phyloP scores from a whole-genome alignment of 1,140 invertebrate species.

The Lordiphosa mommai region DNA sequence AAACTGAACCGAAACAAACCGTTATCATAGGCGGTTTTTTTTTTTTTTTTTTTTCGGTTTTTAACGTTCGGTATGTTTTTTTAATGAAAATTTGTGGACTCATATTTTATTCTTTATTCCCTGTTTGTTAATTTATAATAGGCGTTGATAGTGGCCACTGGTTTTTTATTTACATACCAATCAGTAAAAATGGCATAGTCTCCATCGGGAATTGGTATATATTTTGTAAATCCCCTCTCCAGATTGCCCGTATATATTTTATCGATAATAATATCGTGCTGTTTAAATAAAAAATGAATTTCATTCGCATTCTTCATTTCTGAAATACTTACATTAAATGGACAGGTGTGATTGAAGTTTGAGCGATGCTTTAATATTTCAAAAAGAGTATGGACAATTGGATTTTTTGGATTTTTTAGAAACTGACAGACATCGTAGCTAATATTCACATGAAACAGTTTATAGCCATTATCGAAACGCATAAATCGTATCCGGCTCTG shows the following conservation, averaged over 20 bases:
- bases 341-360: slow-evolving; percentile 42
- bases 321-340: slow-evolving; percentile 24
- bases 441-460: slow-evolving; percentile 16
- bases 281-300: background rate
- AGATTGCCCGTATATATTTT: slow-evolving; percentile 25
- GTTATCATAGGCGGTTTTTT: no score
- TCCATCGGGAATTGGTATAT: slow-evolving; percentile 16
- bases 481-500: background rate
- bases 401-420: slow-evolving; percentile 5
- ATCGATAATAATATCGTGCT: slow-evolving; percentile 31
- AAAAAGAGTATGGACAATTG: slow-evolving; percentile 1
- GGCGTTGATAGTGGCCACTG: background rate
- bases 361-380: background rate
- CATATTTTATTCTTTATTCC: no score
- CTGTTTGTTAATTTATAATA: background rate
- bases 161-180: background rate
- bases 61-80: no score
- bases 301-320: no score
- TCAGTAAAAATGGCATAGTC: slow-evolving; percentile 24
- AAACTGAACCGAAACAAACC: no score
- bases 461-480: slow-evolving; percentile 28
- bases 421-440: slow-evolving; percentile 28
- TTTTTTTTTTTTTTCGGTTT: no score
- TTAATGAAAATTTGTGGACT: no score
- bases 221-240: background rate